A percentile compares a stretch with the other conserved stretches of the same genome.
Evolutionary conservation across 37 sponge, comb jelly and placozoan species (phyloP).

Genomic region (Aphrocallistes beatrix): DNA sequence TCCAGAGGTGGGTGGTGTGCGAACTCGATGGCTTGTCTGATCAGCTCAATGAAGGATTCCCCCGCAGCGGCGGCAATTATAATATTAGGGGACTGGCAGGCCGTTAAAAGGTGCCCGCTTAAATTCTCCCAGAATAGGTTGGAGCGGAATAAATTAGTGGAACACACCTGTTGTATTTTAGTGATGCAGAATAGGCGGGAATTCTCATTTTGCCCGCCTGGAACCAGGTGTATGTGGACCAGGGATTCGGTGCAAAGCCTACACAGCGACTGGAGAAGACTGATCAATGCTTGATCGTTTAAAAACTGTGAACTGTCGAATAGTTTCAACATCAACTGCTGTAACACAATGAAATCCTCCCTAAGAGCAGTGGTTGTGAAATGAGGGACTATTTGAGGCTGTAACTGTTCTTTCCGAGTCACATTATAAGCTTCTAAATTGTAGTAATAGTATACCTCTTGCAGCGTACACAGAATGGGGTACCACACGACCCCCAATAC

Average conservation of each 20-base stretch:
- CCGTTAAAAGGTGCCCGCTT: conserved; percentile 5
- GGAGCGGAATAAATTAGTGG: neutral
- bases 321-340: conserved; percentile 39
- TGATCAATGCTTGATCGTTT: neutral
- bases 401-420: neutral
- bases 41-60: conserved; percentile 5
- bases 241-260: neutral
- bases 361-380: neutral
- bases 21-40: neutral
- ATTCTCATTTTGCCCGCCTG: conserved; percentile 11
- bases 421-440: neutral
- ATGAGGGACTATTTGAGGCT: neutral
- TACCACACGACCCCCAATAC: conserved; percentile 67
- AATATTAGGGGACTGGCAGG: neutral
- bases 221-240: conserved; percentile 2
- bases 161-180: conserved; percentile 15
- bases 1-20: neutral
- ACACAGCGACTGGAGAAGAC: neutral
- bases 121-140: conserved; percentile 18
- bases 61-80: neutral
- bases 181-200: neutral
- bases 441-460: conserved; percentile 32
- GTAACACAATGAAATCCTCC: conserved; percentile 27
- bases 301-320: conserved; percentile 59
- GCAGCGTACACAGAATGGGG: conserved; percentile 59